These are phyloP conservation scores for Drosophila orosa DNA, from an alignment of 1,140 invertebrate species.

Conservation along the genomic window DNA sequence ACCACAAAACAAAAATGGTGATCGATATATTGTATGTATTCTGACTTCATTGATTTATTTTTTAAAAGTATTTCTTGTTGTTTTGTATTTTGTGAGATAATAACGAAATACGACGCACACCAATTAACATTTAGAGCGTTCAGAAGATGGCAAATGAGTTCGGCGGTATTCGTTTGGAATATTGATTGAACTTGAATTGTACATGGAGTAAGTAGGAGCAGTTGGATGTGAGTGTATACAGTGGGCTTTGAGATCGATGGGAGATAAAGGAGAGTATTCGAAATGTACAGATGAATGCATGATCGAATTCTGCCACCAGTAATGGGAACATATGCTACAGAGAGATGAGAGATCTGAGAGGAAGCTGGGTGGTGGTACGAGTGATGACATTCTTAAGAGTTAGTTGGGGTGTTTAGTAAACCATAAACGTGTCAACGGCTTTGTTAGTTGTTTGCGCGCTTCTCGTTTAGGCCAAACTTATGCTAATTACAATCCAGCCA, in stretches of 20 bases:
- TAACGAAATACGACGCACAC: conserved; percentile 78
- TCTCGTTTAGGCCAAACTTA: conserved; percentile 63
- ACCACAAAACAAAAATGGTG: conserved; percentile 49
- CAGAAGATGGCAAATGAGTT: conserved; percentile 57
- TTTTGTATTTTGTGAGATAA: conserved; percentile 43
- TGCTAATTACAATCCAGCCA: conserved; percentile 79
- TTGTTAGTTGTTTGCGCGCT: conserved; percentile 40
- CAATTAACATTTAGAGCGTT: conserved; percentile 80
- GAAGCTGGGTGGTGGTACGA: conserved; percentile 32
- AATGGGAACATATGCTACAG: conserved; percentile 51
- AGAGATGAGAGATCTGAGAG: conserved; percentile 6
- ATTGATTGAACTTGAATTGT: conserved; percentile 59
- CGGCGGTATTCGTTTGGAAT: conserved; percentile 29
- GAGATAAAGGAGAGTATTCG: conserved; percentile 11
- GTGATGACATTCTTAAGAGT: conserved; percentile 68
- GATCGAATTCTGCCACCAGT: conserved; percentile 24
- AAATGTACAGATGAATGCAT: conserved; percentile 53
- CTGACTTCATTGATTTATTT: conserved; percentile 2
- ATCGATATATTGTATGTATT: conserved; percentile 23
- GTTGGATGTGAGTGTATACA: conserved; percentile 19
- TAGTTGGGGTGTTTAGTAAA: conserved; percentile 46
- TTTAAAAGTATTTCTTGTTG: background rate
- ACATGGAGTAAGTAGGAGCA: conserved; percentile 52
- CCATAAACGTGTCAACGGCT: conserved; percentile 58
- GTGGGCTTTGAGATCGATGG: conserved; percentile 8